These are phyloP conservation scores for Salvelinus fontinalis DNA, from an alignment of 2,113 vertebrate genomes.

Conservation along the genomic window DNA sequence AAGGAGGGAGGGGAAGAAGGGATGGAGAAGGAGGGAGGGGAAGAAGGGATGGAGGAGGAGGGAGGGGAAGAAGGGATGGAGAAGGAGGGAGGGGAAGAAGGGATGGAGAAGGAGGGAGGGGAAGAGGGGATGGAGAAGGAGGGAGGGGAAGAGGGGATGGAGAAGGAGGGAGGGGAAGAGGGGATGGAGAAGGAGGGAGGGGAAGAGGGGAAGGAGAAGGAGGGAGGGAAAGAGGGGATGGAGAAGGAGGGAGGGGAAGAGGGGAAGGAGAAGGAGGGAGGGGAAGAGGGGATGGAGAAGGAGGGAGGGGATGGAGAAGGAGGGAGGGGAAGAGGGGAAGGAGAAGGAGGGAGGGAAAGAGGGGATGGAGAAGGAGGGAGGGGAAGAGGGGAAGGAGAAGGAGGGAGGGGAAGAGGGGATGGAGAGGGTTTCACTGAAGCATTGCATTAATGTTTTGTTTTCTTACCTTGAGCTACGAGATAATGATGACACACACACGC, in stretches of 20 bases:
- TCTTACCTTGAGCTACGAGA: constrained; percentile 30
- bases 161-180: not conserved
- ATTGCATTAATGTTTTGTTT: constrained; percentile 15
- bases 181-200: not conserved
- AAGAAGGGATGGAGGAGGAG: not conserved
- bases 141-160: not conserved
- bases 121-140: not conserved
- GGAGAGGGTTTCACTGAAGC: not conserved
- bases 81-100: not conserved
- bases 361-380: not conserved
- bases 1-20: not conserved
- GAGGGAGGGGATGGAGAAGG: not conserved
- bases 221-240: not conserved
- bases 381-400: not conserved
- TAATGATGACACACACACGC: not conserved
- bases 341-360: not conserved
- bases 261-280: not conserved
- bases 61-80: not conserved
- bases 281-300: not conserved
- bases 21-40: not conserved
- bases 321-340: not conserved
- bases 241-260: not conserved
- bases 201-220: not conserved
- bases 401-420: not conserved
- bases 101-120: not conserved